These are phyloP conservation scores for Drosophila meridionalis DNA, from an alignment of 2,888 invertebrate genomes.

Conservation along the genomic window DNA sequence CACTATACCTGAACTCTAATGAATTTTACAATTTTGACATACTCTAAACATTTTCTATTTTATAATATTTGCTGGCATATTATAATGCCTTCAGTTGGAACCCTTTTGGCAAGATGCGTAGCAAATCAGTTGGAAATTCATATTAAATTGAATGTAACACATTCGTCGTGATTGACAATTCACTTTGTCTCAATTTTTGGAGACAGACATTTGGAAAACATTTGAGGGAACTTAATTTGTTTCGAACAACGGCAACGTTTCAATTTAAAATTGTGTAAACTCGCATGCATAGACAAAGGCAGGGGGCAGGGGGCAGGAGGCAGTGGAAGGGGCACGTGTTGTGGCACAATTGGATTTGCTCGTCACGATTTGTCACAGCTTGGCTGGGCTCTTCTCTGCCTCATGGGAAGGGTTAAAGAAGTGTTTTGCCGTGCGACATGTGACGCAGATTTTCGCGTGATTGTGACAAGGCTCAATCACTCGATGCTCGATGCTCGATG, in stretches of 20 bases:
- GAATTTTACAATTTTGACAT: not conserved
- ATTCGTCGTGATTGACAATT: conserved; percentile 74
- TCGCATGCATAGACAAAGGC: conserved; percentile 63
- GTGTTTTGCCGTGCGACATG: conserved; percentile 55
- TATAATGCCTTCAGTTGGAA: conserved; percentile 7
- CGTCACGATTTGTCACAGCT: conserved; percentile 78
- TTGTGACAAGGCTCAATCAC: conserved; percentile 71
- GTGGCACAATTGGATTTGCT: conserved; percentile 68
- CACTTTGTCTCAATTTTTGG: conserved; percentile 73
- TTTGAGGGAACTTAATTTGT: conserved; percentile 77
- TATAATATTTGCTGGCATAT: not conserved
- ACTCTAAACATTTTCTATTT: not conserved
- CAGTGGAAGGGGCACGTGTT: conserved; percentile 38
- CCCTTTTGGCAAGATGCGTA: conserved; percentile 42
- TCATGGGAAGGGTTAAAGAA: conserved; percentile 69
- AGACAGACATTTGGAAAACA: conserved; percentile 65
- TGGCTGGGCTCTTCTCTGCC: conserved; percentile 38
- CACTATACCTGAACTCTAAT: not conserved
- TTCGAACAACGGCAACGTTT: conserved; percentile 70
- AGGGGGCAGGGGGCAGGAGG: conserved; percentile 22
- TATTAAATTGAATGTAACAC: conserved; percentile 45
- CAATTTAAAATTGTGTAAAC: conserved; percentile 79
- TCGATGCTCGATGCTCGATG: conserved; percentile 35
- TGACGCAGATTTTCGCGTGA: conserved; percentile 75
- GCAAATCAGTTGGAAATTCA: conserved; percentile 53